phyloP scores from a whole-genome alignment of 2,888 invertebrate genomes.

The Eretmocerus hayati region DNA sequence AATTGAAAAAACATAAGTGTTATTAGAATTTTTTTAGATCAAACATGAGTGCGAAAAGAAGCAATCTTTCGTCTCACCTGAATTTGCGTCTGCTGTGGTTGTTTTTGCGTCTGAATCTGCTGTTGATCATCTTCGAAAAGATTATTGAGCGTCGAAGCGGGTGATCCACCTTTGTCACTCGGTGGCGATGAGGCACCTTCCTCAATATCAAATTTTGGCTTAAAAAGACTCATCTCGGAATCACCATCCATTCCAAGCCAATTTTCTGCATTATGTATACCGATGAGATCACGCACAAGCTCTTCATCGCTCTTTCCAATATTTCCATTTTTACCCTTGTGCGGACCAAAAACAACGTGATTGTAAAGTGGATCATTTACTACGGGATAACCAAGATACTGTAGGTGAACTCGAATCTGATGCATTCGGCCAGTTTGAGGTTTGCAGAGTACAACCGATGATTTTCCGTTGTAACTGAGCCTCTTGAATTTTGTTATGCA shows the following conservation, averaged over 20 bases:
- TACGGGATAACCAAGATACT: conserved; percentile 95
- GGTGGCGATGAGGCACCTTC: conserved; percentile 52
- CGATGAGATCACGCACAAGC: conserved; percentile 78
- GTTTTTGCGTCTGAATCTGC: conserved; percentile 38
- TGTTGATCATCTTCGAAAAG: conserved; percentile 45
- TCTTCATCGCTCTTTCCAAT: conserved; percentile 73
- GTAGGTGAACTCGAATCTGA: conserved; percentile 96
- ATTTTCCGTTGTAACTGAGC: conserved; percentile 79
- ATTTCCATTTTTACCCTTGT: conserved; percentile 50
- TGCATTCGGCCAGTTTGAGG: conserved; percentile 98
- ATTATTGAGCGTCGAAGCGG: conserved; percentile 49
- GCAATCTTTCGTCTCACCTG: no score
- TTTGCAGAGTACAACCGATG: conserved; percentile 88
- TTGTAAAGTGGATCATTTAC: conserved; percentile 97
- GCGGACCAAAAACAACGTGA: conserved; percentile 89
- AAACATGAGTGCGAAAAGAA: no score
- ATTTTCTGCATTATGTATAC: conserved; percentile 89
- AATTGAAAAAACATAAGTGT: no score
- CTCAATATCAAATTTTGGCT: conserved; percentile 63
- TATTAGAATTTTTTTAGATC: no score
- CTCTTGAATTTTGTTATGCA: conserved; percentile 87
- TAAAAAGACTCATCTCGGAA: conserved; percentile 75
- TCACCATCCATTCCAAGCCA: conserved; percentile 90
- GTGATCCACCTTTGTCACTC: conserved; percentile 57
- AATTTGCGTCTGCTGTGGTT: no score